A percentile compares a stretch with the other conserved stretches of the same genome.
Conservation (phyloP, 2,888 invertebrate species). For the Microchrysa polita region DNA sequence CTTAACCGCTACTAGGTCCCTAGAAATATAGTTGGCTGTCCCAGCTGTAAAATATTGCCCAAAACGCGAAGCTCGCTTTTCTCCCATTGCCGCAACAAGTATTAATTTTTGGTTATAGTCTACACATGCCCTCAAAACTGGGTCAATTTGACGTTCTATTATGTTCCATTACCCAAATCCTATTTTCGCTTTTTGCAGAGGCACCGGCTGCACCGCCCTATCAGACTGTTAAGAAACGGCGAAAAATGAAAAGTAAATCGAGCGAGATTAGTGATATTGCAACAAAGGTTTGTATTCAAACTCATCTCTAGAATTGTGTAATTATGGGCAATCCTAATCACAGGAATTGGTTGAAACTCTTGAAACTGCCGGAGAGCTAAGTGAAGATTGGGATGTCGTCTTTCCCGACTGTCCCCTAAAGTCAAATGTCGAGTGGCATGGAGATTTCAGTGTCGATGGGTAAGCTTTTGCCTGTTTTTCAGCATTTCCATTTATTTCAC, state of each 20-base stretch:
- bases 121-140: too few relatives aligned
- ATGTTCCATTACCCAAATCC: too few relatives aligned
- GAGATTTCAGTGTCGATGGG: slow-evolving; percentile 67
- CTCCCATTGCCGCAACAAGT: too few relatives aligned
- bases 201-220: slow-evolving; percentile 21
- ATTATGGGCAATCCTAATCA: slow-evolving; percentile 7
- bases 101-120: not conserved
- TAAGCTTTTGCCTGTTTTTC: too few relatives aligned
- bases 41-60: too few relatives aligned
- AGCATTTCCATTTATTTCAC: not conserved
- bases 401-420: slow-evolving; percentile 63
- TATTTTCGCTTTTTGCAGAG: slow-evolving; percentile 16
- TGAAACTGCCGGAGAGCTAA: slow-evolving; percentile 59
- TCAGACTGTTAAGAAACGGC: slow-evolving; percentile 52
- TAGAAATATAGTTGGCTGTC: too few relatives aligned
- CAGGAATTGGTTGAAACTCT: slow-evolving; percentile 62
- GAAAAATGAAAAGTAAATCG: slow-evolving; percentile 54
- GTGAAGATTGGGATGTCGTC: slow-evolving; percentile 64
- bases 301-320: not conserved
- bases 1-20: too few relatives aligned
- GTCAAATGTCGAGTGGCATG: slow-evolving; percentile 58
- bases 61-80: too few relatives aligned
- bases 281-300: slow-evolving; percentile 55
- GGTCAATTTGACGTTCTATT: too few relatives aligned
- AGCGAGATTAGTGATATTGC: slow-evolving; percentile 62